Percentiles rank a stretch among this genome's conserved stretches.
Evolutionary conservation across 2,888 invertebrate species (phyloP).

Genomic region (Drosophila crucigera): DNA sequence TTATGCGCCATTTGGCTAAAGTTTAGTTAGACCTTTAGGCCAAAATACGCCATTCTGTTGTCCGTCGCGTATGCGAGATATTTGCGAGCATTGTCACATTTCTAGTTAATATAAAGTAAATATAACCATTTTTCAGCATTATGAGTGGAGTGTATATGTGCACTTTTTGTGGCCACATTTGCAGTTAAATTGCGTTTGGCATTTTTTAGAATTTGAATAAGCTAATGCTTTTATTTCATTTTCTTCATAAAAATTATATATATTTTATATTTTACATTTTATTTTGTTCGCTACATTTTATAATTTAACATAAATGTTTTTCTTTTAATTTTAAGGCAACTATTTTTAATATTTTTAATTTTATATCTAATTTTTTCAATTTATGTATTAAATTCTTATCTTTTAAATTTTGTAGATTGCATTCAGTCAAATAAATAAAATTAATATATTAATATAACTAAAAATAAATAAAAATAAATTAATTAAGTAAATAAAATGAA

Average conservation of each 20-base stretch:
- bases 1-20: conserved; percentile 43
- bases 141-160: conserved; percentile 25
- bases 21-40: conserved; percentile 24
- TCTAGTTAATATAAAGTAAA: conserved; percentile 35
- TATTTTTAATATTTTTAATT: background rate
- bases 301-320: fast-evolving
- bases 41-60: conserved; percentile 23
- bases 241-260: no score
- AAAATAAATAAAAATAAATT: background rate
- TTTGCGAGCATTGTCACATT: conserved; percentile 39
- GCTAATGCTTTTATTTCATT: background rate
- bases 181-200: conserved; percentile 1
- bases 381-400: fast-evolving
- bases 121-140: conserved; percentile 17
- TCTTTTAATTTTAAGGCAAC: background rate
- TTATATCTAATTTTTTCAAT: fast-evolving
- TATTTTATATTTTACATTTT: background rate
- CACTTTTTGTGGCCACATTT: conserved; percentile 27
- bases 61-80: conserved; percentile 47
- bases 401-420: background rate
- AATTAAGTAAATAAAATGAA: fast-evolving
- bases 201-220: background rate
- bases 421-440: no score
- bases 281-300: background rate
- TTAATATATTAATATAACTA: background rate